A percentile compares a stretch with the other conserved stretches of the same genome.
These are phyloP conservation scores for Atta cephalotes DNA, from an alignment of 1,140 invertebrate species.

Conservation along the genomic window DNA sequence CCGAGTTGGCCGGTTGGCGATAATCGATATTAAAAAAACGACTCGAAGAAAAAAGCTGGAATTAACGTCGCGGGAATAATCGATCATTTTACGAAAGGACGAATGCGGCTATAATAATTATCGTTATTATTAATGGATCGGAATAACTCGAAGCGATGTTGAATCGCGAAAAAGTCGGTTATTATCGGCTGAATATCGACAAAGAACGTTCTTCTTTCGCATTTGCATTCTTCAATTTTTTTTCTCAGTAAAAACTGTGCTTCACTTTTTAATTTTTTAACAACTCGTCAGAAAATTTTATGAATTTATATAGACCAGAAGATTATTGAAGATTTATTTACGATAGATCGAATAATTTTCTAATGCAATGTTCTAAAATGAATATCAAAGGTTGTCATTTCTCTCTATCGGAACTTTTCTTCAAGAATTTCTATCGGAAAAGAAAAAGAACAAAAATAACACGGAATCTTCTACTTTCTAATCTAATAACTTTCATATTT, in stretches of 20 bases:
- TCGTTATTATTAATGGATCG: conserved; percentile 61
- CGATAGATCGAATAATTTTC: neutral
- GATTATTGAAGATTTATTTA: conserved; percentile 22
- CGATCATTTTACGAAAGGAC: conserved; percentile 48
- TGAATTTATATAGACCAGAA: conserved; percentile 8
- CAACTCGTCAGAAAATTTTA: conserved; percentile 5
- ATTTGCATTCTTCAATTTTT: conserved; percentile 39
- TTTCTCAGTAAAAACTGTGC: neutral
- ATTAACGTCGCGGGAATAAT: conserved; percentile 62
- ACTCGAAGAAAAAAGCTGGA: conserved; percentile 21
- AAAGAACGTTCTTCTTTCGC: conserved; percentile 21
- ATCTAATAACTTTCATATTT: neutral
- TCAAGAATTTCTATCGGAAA: neutral
- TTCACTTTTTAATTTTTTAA: neutral
- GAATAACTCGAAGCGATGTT: conserved; percentile 58
- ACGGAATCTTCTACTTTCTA: neutral
- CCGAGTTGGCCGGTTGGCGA: conserved; percentile 38
- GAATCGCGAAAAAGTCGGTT: conserved; percentile 53
- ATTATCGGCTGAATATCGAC: conserved; percentile 55
- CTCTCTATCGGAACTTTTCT: neutral
- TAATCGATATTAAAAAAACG: conserved; percentile 65
- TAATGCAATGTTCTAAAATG: conserved; percentile 4
- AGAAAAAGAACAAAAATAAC: neutral
- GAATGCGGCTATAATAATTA: conserved; percentile 61
- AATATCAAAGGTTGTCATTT: neutral